Evolutionary conservation across 1,140 invertebrate genomes (phyloP).

Genomic region (Drosophila saltans): DNA sequence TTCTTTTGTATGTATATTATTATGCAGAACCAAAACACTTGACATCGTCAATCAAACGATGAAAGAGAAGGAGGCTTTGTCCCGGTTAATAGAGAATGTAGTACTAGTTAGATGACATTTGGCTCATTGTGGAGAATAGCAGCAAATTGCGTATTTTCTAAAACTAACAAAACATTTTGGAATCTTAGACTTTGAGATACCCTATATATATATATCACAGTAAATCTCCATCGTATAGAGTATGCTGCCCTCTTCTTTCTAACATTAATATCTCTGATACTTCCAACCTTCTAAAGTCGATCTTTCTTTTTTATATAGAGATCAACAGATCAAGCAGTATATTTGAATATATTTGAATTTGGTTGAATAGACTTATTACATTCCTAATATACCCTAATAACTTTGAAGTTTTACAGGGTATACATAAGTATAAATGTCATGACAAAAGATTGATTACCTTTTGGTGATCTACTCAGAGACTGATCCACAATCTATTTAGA

Average conservation of each 20-base stretch:
- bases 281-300: too few species aligned
- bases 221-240: too few species aligned
- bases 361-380: not conserved
- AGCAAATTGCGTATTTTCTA: not conserved
- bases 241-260: too few species aligned
- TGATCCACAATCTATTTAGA: too few species aligned
- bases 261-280: too few species aligned
- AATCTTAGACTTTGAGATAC: not conserved
- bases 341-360: too few species aligned
- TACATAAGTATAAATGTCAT: not conserved
- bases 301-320: too few species aligned
- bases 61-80: constrained; percentile 26
- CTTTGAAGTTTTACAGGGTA: not conserved
- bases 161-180: not conserved
- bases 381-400: not conserved
- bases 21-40: constrained; percentile 51
- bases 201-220: not conserved
- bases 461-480: not conserved
- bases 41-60: constrained; percentile 73
- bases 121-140: not conserved
- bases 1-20: not conserved
- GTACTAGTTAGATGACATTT: not conserved
- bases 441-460: constrained; percentile 4
- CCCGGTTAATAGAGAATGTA: not conserved
- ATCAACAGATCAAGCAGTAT: too few species aligned